phyloP scores from a whole-genome alignment of 2,113 vertebrate species.

The Narcine bancroftii region DNA sequence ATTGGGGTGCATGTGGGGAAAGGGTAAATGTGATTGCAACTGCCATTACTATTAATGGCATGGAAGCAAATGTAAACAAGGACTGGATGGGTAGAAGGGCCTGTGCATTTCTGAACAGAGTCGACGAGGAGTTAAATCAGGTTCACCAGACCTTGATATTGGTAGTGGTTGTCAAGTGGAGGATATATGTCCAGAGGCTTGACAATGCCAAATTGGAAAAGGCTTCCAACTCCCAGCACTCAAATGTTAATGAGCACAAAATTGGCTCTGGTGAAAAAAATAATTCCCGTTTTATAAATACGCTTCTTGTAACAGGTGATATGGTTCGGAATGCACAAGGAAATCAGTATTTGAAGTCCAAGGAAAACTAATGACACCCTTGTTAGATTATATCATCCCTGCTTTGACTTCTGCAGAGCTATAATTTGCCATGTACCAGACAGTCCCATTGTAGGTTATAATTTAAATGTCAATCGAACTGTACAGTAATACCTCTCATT shows the following conservation, averaged over 20 bases:
- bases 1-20: too few species aligned
- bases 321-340: not conserved
- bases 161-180: not conserved
- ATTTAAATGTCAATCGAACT: conserved; percentile 37
- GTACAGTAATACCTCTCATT: conserved; percentile 33
- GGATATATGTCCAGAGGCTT: not conserved
- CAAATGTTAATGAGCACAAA: not conserved
- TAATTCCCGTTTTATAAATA: conserved; percentile 24
- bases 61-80: not conserved
- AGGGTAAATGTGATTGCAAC: not conserved
- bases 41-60: not conserved
- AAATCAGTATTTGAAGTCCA: not conserved
- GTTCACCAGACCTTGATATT: not conserved
- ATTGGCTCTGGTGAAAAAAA: not conserved
- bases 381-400: conserved; percentile 32
- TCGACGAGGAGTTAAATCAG: not conserved
- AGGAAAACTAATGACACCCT: conserved; percentile 25
- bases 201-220: not conserved
- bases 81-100: not conserved
- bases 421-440: conserved; percentile 26
- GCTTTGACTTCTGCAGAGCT: conserved; percentile 25
- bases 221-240: not conserved
- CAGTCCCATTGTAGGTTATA: conserved; percentile 28
- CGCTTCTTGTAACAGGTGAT: not conserved
- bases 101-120: not conserved